Conservation (phyloP, 2,113 vertebrate species). For the Gadus macrocephalus region DNA sequence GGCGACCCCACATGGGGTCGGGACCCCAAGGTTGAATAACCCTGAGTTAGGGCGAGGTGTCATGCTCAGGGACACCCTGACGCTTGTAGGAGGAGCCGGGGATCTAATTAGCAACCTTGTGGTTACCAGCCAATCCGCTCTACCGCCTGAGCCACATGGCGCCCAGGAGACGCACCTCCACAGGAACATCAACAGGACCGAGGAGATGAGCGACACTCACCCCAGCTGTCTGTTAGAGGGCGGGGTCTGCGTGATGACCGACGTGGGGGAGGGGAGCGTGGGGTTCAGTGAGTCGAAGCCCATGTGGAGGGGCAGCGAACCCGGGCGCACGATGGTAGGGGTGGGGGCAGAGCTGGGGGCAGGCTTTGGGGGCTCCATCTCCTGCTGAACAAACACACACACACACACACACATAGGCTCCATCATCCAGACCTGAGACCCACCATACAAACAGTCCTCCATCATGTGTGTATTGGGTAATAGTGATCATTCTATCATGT, state of each 20-base stretch:
- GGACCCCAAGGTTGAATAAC: too few species aligned
- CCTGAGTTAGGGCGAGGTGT: too few species aligned
- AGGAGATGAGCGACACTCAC: slow-evolving; percentile 62
- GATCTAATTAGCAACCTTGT: too few species aligned
- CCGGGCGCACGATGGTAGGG: slow-evolving; percentile 91
- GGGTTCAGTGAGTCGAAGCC: slow-evolving; percentile 86
- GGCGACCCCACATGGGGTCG: too few species aligned
- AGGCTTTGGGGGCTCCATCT: slow-evolving; percentile 73
- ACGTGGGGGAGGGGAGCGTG: slow-evolving; percentile 92
- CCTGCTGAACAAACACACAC: slow-evolving; percentile 55
- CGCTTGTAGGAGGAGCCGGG: too few species aligned
- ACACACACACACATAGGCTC: neutral
- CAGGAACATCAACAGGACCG: neutral
- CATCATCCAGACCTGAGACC: neutral
- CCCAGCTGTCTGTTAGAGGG: slow-evolving; percentile 89
- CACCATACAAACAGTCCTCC: neutral
- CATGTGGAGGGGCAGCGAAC: slow-evolving; percentile 88
- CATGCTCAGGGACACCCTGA: too few species aligned
- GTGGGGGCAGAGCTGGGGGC: slow-evolving; percentile 82
- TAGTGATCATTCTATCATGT: too few species aligned
- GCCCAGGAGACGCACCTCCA: too few species aligned
- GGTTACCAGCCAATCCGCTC: too few species aligned
- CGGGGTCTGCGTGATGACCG: slow-evolving; percentile 95
- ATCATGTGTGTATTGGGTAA: too few species aligned
- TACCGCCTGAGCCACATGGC: too few species aligned